Evolutionary conservation across 2,797 vertebrate species (phyloP).

Genomic region (Geotrypetes seraphini): DNA sequence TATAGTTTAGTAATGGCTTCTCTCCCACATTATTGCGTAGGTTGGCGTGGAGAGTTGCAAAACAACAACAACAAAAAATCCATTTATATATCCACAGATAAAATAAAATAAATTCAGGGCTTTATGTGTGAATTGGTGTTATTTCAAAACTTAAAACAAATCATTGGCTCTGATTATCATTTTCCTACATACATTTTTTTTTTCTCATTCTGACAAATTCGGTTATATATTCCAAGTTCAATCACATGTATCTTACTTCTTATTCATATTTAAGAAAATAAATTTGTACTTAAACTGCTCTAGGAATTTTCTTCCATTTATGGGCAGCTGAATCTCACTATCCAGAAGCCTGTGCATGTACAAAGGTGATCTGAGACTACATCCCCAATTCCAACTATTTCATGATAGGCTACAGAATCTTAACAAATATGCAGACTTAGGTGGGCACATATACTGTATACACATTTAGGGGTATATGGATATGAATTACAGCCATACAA

Average conservation of each 20-base stretch:
- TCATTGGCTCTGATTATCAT: slow-evolving; percentile 31
- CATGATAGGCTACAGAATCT: slow-evolving; percentile 27
- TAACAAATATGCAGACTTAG: slow-evolving; percentile 46
- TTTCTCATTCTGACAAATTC: too few species aligned
- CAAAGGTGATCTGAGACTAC: too few species aligned
- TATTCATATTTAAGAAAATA: slow-evolving; percentile 20
- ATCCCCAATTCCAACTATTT: too few species aligned
- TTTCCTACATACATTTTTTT: slow-evolving; percentile 15
- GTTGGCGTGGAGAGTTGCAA: slow-evolving; percentile 53
- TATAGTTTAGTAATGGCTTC: slow-evolving; percentile 73
- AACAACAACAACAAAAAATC: slow-evolving; percentile 22
- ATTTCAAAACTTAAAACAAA: slow-evolving; percentile 25
- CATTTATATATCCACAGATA: slow-evolving; percentile 36
- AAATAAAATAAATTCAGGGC: slow-evolving; percentile 37
- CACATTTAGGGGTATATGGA: too few species aligned
- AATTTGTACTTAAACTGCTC: neutral
- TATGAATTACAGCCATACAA: too few species aligned
- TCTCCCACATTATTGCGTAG: slow-evolving; percentile 59
- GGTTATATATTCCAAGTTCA: slow-evolving; percentile 28
- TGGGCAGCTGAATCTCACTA: slow-evolving; percentile 26
- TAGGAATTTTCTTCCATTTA: slow-evolving; percentile 24
- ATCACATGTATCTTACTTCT: slow-evolving; percentile 29
- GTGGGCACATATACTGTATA: slow-evolving; percentile 22
- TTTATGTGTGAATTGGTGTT: slow-evolving; percentile 32
- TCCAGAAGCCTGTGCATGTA: slow-evolving; percentile 17